These are phyloP conservation scores for Carduelis carduelis DNA, from an alignment of 2,797 vertebrate species.

Conservation along the genomic window DNA sequence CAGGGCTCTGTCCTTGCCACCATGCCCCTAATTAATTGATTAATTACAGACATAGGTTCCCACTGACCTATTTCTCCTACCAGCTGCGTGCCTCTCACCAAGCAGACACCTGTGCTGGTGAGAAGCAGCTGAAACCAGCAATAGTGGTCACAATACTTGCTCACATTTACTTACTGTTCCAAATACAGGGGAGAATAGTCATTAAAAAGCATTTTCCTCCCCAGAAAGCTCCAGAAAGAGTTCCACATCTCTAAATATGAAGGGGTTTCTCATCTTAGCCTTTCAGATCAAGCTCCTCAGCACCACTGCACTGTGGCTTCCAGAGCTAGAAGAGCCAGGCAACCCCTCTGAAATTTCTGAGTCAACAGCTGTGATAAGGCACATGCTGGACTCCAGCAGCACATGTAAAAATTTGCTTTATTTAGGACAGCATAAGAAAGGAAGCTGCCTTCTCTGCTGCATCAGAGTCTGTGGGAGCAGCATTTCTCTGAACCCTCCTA, in stretches of 20 bases:
- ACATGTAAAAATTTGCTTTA: neutral
- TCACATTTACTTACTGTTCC: neutral
- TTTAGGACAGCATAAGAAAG: neutral
- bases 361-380: neutral
- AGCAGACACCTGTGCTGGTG: neutral
- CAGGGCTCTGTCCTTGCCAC: neutral
- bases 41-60: neutral
- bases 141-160: neutral
- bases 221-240: neutral
- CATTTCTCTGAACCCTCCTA: neutral
- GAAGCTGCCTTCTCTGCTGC: neutral
- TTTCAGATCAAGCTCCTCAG: neutral
- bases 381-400: neutral
- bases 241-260: neutral
- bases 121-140: neutral
- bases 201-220: neutral
- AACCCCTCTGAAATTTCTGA: neutral
- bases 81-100: accelerated
- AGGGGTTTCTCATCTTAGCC: neutral
- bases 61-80: neutral
- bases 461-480: neutral
- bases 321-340: neutral
- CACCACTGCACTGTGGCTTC: neutral
- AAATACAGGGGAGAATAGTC: neutral
- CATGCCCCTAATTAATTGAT: neutral